Percentiles rank a stretch among this genome's conserved stretches.
phyloP scores from a whole-genome alignment of 2,797 vertebrate genomes.

The Sciaenops ocellatus region DNA sequence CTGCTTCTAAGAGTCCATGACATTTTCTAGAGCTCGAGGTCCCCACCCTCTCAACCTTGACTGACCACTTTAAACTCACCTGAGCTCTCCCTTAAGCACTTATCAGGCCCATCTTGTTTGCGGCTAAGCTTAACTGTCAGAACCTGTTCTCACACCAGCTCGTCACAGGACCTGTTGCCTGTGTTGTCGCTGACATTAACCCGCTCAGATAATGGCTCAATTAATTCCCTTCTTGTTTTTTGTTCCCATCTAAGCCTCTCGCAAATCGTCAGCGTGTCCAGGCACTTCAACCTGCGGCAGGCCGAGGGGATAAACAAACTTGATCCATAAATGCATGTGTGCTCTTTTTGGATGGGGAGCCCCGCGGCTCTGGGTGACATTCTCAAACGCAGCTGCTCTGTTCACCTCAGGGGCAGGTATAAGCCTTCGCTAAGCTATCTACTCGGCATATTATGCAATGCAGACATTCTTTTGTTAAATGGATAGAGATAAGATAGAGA shows the following conservation, averaged over 20 bases:
- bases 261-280: conserved; percentile 52
- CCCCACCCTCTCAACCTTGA: conserved; percentile 74
- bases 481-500: conserved; percentile 36
- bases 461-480: conserved; percentile 75
- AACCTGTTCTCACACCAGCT: conserved; percentile 63
- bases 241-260: conserved; percentile 49
- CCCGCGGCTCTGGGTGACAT: conserved; percentile 64
- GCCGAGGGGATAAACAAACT: conserved; percentile 67
- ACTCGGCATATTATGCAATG: conserved; percentile 63
- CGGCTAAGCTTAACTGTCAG: conserved; percentile 70
- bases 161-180: conserved; percentile 54
- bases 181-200: conserved; percentile 37
- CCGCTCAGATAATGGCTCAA: conserved; percentile 57
- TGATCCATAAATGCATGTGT: conserved; percentile 79
- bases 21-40: conserved; percentile 43
- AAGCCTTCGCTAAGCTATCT: conserved; percentile 76
- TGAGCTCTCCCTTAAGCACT: conserved; percentile 55
- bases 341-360: conserved; percentile 51
- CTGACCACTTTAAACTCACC: conserved; percentile 71
- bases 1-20: conserved; percentile 46
- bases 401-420: conserved; percentile 73
- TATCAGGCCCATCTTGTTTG: conserved; percentile 69
- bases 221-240: conserved; percentile 63
- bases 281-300: conserved; percentile 68
- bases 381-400: conserved; percentile 72